Conservation (phyloP, 2,113 vertebrate species). For the Baryphthengus martii region DNA sequence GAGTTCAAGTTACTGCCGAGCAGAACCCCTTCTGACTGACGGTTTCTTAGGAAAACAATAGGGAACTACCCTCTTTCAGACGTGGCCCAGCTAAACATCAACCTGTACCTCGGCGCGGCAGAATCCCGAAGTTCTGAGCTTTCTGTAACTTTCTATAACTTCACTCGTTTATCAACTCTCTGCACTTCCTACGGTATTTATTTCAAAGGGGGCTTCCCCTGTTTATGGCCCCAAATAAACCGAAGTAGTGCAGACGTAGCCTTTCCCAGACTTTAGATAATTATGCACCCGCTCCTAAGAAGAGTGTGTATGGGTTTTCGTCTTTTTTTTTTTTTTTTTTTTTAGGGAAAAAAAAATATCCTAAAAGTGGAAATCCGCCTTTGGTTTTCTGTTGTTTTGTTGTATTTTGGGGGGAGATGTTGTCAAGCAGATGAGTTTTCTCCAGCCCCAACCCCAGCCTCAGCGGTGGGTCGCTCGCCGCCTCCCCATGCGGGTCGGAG, state of each 20-base stretch:
- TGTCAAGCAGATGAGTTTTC: background rate
- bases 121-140: background rate
- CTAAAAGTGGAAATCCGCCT: background rate
- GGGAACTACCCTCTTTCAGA: background rate
- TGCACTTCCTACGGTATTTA: constrained; percentile 16
- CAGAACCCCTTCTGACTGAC: background rate
- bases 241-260: background rate
- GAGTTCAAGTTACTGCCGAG: background rate
- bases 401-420: too few species aligned
- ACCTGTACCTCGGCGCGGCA: background rate
- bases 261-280: background rate
- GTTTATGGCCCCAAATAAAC: constrained; percentile 40
- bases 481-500: background rate
- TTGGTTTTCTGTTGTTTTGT: fast-evolving
- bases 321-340: background rate
- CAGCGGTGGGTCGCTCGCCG: background rate
- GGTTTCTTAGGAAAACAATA: background rate
- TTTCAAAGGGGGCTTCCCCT: constrained; percentile 34
- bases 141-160: background rate
- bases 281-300: background rate
- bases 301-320: background rate
- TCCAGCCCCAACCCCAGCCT: background rate
- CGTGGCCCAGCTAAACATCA: background rate
- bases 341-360: background rate
- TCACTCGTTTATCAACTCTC: background rate